phyloP scores from a whole-genome alignment of 1,140 invertebrate genomes.

The Melipona quadrifasciata region DNA sequence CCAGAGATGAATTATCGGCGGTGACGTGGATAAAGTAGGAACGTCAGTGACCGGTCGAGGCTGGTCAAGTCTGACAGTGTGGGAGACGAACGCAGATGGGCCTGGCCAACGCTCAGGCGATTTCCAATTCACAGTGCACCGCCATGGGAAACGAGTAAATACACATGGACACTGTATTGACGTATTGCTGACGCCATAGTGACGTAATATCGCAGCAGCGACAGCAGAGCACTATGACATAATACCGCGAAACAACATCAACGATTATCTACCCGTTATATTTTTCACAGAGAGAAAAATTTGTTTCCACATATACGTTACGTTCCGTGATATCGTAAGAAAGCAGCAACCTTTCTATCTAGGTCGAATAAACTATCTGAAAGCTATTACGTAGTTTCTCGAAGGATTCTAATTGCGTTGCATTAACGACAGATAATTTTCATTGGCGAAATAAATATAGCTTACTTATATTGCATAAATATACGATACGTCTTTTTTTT shows the following conservation, averaged over 20 bases:
- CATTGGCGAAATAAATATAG: background rate
- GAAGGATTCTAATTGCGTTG: background rate
- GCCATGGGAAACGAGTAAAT: constrained; percentile 10
- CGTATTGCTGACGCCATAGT: constrained; percentile 29
- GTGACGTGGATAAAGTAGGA: constrained; percentile 40
- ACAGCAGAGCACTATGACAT: constrained; percentile 5
- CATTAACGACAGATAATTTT: background rate
- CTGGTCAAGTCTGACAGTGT: constrained; percentile 26
- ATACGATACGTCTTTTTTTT: constrained; percentile 17
- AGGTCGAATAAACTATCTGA: background rate
- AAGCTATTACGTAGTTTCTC: background rate
- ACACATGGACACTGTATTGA: constrained; percentile 10
- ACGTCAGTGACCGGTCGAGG: constrained; percentile 41
- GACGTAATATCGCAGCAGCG: constrained; percentile 16
- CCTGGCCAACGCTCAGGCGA: background rate
- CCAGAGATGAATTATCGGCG: constrained; percentile 3
- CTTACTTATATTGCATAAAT: no score
- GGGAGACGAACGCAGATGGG: constrained; percentile 32
- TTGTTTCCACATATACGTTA: background rate
- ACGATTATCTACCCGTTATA: no score
- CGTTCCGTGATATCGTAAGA: background rate
- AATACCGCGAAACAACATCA: background rate
- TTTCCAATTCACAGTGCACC: constrained; percentile 4
- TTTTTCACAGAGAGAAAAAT: background rate
- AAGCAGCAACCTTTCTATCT: background rate